A percentile compares a stretch with the other conserved stretches of the same genome.
These are phyloP conservation scores for Forbesichthys papilliferus DNA, from an alignment of 2,113 vertebrate species.

Conservation along the genomic window DNA sequence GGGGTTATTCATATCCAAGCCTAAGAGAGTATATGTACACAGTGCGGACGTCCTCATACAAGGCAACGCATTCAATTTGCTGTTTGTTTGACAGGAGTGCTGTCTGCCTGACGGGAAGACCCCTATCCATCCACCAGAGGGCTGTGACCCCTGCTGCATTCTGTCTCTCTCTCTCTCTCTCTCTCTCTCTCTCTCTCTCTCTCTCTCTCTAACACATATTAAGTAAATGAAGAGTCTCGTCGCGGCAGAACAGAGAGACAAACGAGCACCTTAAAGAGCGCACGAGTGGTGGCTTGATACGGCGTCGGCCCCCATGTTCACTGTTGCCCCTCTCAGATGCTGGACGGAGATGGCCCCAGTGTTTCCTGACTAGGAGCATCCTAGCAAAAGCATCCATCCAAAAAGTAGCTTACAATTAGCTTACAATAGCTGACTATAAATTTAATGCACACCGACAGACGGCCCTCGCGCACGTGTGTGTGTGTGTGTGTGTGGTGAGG, in stretches of 20 bases:
- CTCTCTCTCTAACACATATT: constrained; percentile 88
- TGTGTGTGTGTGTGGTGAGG: constrained; percentile 2
- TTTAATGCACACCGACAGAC: too few species aligned
- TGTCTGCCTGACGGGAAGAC: constrained; percentile 89
- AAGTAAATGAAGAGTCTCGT: constrained; percentile 93
- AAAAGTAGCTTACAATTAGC: too few species aligned
- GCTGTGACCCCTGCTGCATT: constrained; percentile 88
- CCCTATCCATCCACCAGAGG: constrained; percentile 89
- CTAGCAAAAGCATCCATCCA: too few species aligned
- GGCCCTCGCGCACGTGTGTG: constrained; percentile 5
- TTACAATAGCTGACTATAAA: too few species aligned
- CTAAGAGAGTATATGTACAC: constrained; percentile 89
- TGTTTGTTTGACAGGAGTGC: constrained; percentile 97
- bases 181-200: constrained; percentile 75
- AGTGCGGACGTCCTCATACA: constrained; percentile 90
- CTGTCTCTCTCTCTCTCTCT: constrained; percentile 40
- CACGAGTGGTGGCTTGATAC: constrained; percentile 86
- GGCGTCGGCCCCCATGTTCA: constrained; percentile 87
- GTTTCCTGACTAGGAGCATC: too few species aligned
- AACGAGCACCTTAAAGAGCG: constrained; percentile 84
- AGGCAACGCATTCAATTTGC: constrained; percentile 90
- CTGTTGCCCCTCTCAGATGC: constrained; percentile 75
- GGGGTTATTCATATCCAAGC: constrained; percentile 90
- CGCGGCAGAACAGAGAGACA: constrained; percentile 70
- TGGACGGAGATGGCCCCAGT: too few species aligned